Evolutionary conservation across 1,140 invertebrate genomes (phyloP), one percentile per base, ranked within the genome.

Genomic region (Drosophila kohkoa): DNA sequence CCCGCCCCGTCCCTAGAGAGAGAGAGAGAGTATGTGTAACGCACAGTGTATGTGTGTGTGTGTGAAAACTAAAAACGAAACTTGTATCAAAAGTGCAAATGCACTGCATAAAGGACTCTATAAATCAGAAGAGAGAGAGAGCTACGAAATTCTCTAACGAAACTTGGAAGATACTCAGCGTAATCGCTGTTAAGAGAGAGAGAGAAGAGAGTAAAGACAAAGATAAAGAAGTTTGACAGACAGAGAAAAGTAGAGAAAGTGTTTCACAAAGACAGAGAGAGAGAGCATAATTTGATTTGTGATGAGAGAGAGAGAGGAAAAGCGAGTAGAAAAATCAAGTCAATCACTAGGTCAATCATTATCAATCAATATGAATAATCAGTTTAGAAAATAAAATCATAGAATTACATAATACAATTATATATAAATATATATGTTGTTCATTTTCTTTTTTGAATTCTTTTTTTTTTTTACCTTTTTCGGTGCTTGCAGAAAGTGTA

Each of bases 401-500:
- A 48, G 20, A 48, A 64, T 32, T 41, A 72, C 13, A 71, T 38
- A 10, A 45, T 68, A 68, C 35, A 41, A 28, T 10, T 10, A 69
- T 65, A 49, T 59, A 69, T 25, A 55, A 54, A 65, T 58, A 69
- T 59, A 67, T 71, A 57, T 51, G 4, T 43, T 51, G 7, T 51
- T 57, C 51, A 35, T 48, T 73, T 69, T 52, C 30, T 71, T 82
- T 77, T 78, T 67, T 51, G 58, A 75, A 69, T 48, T 68, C 59
- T 60, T 54, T 20, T 71, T 67, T 55, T 54, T 51, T 65, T 91
- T 89, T 91, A 91, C 82, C 85, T 87, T 91, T 91, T 79, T 91
- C 76, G 89, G 90, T 91, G 90, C 90, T 91, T 91, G 82, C 90
- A 91, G 82, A 90, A 87, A 91, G 82, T 91, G 90, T 91, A 86